Percentiles rank a stretch among this genome's conserved stretches.
Conservation (phyloP, 2,113 vertebrate genomes). For the Bostrychus sinensis region DNA sequence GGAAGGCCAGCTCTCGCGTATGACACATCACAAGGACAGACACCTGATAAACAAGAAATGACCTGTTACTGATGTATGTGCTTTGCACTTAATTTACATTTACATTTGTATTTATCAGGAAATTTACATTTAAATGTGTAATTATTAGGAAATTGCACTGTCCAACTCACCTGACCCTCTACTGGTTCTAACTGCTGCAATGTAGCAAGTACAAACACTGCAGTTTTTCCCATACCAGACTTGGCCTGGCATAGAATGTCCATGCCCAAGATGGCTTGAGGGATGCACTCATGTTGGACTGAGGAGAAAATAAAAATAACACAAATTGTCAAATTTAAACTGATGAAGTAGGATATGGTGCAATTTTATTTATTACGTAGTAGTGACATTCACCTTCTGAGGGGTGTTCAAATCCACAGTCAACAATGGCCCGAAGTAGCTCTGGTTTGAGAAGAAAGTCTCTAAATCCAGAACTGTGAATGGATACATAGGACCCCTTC, state of each 20-base stretch:
- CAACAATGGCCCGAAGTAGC: constrained; percentile 87
- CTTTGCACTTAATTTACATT: neutral
- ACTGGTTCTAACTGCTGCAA: constrained; percentile 89
- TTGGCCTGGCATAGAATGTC: constrained; percentile 90
- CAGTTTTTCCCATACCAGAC: constrained; percentile 91
- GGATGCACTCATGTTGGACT: constrained; percentile 92
- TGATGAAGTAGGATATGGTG: neutral
- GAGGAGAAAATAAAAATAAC: constrained; percentile 23
- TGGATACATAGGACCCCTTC: constrained; percentile 89
- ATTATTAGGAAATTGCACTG: too few relatives aligned
- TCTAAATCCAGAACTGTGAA: constrained; percentile 90
- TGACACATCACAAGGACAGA: constrained; percentile 91
- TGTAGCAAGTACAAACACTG: constrained; percentile 87
- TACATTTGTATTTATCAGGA: neutral
- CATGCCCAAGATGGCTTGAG: constrained; percentile 90
- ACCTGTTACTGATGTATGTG: neutral
- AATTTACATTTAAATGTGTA: too few relatives aligned
- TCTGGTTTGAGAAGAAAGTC: constrained; percentile 90
- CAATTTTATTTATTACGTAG: neutral
- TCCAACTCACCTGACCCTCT: constrained; percentile 83
- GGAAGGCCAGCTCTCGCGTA: constrained; percentile 88
- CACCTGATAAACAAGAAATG: constrained; percentile 63
- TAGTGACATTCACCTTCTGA: constrained; percentile 81
- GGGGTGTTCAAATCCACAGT: constrained; percentile 90
- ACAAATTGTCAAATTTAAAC: too few relatives aligned